Conservation (phyloP, 2,797 vertebrate species). For the Acridotheres tristis region DNA sequence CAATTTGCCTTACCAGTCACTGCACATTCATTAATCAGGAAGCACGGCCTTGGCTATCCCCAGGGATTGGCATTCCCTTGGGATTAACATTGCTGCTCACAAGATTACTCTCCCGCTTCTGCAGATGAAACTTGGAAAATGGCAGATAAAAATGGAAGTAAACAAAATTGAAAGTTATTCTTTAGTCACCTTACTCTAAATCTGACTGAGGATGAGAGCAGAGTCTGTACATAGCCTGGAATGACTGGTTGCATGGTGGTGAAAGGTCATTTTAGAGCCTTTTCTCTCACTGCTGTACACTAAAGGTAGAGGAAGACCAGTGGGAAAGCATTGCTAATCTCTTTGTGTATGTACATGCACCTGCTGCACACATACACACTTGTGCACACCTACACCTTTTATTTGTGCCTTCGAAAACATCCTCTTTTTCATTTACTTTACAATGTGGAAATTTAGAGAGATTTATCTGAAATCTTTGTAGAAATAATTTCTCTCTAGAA, state of each 20-base stretch:
- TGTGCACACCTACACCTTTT: neutral
- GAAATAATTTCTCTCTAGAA: neutral
- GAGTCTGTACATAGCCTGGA: neutral
- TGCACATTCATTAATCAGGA: conserved; percentile 40
- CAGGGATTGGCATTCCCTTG: neutral
- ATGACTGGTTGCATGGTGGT: neutral
- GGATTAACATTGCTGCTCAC: neutral
- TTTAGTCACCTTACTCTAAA: neutral
- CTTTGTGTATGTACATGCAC: neutral
- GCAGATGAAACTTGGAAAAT: conserved; percentile 32
- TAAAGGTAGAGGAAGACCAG: too few species aligned
- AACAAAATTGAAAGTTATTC: neutral
- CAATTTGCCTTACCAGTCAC: conserved; percentile 51
- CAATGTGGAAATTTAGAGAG: neutral
- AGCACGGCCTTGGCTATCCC: neutral
- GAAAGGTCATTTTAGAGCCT: neutral
- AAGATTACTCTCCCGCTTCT: conserved; percentile 18
- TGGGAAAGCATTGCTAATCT: neutral
- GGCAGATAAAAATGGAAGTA: conserved; percentile 41
- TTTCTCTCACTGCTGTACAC: neutral
- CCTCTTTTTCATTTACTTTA: neutral
- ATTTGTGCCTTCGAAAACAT: neutral
- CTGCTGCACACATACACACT: neutral
- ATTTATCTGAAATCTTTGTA: neutral
- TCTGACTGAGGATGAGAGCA: neutral